These are phyloP conservation scores for Nemopilema nomurai DNA, from an alignment of 30 jellyfish, hydroid and myxozoan genomes.

Conservation along the genomic window DNA sequence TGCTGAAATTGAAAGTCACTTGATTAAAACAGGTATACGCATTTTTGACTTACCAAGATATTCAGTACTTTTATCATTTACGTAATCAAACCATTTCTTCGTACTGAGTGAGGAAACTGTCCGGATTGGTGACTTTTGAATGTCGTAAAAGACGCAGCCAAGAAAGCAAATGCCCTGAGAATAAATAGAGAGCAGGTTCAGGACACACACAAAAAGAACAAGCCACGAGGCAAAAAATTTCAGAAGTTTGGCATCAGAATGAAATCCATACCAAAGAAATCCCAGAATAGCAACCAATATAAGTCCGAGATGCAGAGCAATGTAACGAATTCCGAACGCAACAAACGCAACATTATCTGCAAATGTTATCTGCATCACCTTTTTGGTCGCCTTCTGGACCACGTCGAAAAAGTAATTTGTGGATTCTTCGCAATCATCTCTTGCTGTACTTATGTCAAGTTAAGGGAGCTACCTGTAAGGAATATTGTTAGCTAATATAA, in stretches of 20 bases:
- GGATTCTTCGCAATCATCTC: slow-evolving; percentile 9
- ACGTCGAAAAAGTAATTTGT: slow-evolving; percentile 4
- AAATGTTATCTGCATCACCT: too few relatives aligned
- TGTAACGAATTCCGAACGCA: too few relatives aligned
- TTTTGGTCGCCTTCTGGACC: not conserved
- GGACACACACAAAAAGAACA: not conserved
- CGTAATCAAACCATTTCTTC: slow-evolving; percentile 34
- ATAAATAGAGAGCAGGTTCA: not conserved
- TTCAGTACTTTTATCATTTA: slow-evolving; percentile 16
- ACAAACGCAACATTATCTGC: too few relatives aligned
- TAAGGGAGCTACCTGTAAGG: not conserved
- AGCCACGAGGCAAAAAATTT: not conserved
- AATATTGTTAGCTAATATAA: too few relatives aligned
- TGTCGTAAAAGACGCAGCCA: slow-evolving; percentile 14
- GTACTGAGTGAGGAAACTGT: not conserved
- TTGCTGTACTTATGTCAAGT: not conserved
- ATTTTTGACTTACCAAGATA: slow-evolving; percentile 19
- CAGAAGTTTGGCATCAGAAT: too few relatives aligned
- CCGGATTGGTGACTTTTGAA: not conserved
- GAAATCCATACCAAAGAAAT: too few relatives aligned
- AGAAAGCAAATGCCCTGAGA: slow-evolving; percentile 34
- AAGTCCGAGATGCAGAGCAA: too few relatives aligned
- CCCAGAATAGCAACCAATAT: too few relatives aligned
- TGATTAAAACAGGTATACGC: too few relatives aligned
- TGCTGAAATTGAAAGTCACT: too few relatives aligned